phyloP scores from a whole-genome alignment of 1,140 invertebrate genomes.

The Bombus impatiens region DNA sequence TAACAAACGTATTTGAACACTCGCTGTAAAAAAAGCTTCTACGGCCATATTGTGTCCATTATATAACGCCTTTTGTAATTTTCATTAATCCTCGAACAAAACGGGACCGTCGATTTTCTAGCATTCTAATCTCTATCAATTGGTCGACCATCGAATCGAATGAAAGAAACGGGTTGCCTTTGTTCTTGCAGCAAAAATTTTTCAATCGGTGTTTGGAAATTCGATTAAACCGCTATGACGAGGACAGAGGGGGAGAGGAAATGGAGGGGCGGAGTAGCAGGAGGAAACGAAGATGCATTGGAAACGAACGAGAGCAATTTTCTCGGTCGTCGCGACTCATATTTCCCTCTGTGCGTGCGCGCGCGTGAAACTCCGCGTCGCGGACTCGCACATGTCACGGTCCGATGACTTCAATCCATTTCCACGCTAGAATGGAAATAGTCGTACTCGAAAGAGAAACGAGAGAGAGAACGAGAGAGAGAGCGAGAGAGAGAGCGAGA shows the following conservation, averaged over 20 bases:
- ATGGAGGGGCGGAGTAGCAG: background rate
- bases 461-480: too few species aligned
- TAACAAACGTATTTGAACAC: too few species aligned
- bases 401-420: slow-evolving; percentile 55
- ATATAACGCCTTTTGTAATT: too few species aligned
- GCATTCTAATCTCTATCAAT: too few species aligned
- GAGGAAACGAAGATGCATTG: slow-evolving; percentile 15
- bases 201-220: slow-evolving; percentile 3
- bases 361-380: background rate
- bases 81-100: too few species aligned
- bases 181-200: background rate
- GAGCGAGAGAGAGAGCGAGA: background rate
- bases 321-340: slow-evolving; percentile 29
- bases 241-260: background rate
- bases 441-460: background rate
- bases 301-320: slow-evolving; percentile 56
- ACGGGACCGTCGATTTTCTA: too few species aligned
- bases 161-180: background rate
- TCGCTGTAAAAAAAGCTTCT: too few species aligned
- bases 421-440: slow-evolving; percentile 47
- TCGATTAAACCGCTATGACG: slow-evolving; percentile 4
- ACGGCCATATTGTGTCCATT: too few species aligned
- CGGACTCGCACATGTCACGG: slow-evolving; percentile 25
- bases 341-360: slow-evolving; percentile 18
- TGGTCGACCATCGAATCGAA: background rate